phyloP scores from a whole-genome alignment of 30 jellyfish, hydroid and myxozoan genomes.

The Pseudorhiza aurosa region DNA sequence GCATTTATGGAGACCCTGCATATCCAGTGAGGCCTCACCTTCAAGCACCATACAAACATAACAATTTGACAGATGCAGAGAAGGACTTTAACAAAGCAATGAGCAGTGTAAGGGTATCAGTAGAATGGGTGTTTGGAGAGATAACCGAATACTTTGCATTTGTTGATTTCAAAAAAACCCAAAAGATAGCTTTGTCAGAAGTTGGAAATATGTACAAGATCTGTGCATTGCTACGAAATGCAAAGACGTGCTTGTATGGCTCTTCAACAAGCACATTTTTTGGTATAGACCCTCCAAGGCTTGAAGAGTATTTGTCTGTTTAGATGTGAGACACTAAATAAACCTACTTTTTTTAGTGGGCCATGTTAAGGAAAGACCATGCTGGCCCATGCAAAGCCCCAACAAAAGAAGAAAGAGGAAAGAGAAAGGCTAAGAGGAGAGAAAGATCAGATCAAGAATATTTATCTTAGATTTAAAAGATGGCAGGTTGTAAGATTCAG shows the following conservation, averaged over 20 bases:
- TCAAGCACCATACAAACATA: conserved; percentile 55
- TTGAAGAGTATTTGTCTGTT: conserved; percentile 14
- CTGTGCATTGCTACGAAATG: conserved; percentile 15
- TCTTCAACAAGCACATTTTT: conserved; percentile 18
- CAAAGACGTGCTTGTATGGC: conserved; percentile 1
- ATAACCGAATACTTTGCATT: conserved; percentile 49
- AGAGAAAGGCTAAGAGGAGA: no score
- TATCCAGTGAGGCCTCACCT: conserved; percentile 59
- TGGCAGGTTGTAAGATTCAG: no score
- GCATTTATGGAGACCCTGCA: conserved; percentile 73
- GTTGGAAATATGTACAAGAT: conserved; percentile 25
- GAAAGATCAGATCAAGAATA: no score
- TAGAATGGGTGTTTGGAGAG: conserved; percentile 66
- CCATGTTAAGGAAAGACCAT: no score
- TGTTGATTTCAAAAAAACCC: conserved; percentile 54
- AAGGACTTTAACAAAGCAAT: conserved; percentile 44
- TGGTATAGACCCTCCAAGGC: conserved; percentile 25
- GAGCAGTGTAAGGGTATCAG: conserved; percentile 64
- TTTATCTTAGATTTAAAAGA: no score
- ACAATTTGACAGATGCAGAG: conserved; percentile 40
- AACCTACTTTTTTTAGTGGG: no score
- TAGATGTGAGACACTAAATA: no score
- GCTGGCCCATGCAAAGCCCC: no score
- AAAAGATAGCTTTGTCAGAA: conserved; percentile 62
- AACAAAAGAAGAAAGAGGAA: no score